These are phyloP conservation scores for Drosophila nigromelanica DNA, from an alignment of 1,140 invertebrate genomes.

Conservation along the genomic window DNA sequence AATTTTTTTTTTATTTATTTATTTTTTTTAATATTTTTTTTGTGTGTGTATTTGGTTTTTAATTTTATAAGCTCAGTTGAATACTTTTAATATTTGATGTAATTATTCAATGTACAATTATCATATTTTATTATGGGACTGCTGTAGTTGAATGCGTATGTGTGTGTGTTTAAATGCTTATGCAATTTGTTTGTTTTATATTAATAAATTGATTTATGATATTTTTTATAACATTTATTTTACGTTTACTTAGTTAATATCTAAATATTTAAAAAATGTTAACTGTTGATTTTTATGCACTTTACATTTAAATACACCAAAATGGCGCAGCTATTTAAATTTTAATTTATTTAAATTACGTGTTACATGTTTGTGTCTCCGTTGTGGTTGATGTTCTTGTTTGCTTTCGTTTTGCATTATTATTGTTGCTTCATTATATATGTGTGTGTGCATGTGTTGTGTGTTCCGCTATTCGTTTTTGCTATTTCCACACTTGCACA, in stretches of 20 bases:
- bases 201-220: conserved; percentile 70
- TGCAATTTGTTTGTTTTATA: conserved; percentile 37
- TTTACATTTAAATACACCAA: conserved; percentile 77
- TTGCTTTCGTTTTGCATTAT: conserved; percentile 1
- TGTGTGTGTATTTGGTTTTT: conserved; percentile 39
- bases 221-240: conserved; percentile 84
- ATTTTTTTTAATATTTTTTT: conserved; percentile 18
- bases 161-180: conserved; percentile 29
- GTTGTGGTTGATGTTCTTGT: conserved; percentile 5
- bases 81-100: conserved; percentile 75
- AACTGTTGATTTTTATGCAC: conserved; percentile 85
- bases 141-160: conserved; percentile 37
- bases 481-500: conserved; percentile 17
- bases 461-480: conserved; percentile 27
- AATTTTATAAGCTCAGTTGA: conserved; percentile 82
- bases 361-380: conserved; percentile 11
- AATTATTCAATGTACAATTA: conserved; percentile 64
- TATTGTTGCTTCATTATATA: conserved; percentile 2
- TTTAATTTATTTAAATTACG: conserved; percentile 43
- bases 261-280: conserved; percentile 86
- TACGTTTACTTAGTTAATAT: conserved; percentile 83
- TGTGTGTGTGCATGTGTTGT: conserved; percentile 29
- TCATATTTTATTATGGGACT: conserved; percentile 53
- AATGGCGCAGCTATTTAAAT: conserved; percentile 66
- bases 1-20: conserved; percentile 30